A percentile compares a stretch with the other conserved stretches of the same genome.
Conservation (phyloP, 92 coral and sea anemone species). For the Zoanthus sansibaricus region DNA sequence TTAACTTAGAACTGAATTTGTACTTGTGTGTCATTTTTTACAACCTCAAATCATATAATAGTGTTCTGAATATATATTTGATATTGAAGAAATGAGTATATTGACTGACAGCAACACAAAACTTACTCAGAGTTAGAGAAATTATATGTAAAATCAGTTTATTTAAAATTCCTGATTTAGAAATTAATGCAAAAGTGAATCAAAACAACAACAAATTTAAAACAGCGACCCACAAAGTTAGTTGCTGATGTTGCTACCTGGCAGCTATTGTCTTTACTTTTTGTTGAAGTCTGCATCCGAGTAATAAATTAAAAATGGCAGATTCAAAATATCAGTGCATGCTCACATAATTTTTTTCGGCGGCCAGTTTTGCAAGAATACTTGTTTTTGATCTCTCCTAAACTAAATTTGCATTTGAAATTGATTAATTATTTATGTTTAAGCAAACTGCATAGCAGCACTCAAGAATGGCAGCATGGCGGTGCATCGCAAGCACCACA, state of each 20-base stretch:
- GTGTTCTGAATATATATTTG: neutral
- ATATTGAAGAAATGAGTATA: neutral
- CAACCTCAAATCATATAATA: neutral
- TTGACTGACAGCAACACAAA: neutral
- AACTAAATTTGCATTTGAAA: too few relatives aligned
- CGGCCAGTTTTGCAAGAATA: too few relatives aligned
- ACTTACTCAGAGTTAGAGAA: neutral
- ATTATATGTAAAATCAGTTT: neutral
- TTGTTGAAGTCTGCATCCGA: too few relatives aligned
- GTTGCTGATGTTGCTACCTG: too few relatives aligned
- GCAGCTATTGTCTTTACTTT: too few relatives aligned
- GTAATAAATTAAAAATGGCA: too few relatives aligned
- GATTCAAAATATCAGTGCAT: too few relatives aligned
- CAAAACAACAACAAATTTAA: neutral
- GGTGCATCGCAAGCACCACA: too few relatives aligned
- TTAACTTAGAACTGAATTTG: neutral
- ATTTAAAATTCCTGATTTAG: neutral
- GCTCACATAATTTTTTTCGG: too few relatives aligned
- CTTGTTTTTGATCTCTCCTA: slow-evolving; percentile 7
- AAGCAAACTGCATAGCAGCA: neutral
- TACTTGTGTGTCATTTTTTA: neutral
- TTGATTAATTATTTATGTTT: too few relatives aligned
- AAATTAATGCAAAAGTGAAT: neutral
- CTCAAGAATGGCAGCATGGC: too few relatives aligned
- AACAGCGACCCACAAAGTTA: neutral